Evolutionary conservation across 2,888 invertebrate genomes (phyloP).

Genomic region (Hymenopus coronatus): DNA sequence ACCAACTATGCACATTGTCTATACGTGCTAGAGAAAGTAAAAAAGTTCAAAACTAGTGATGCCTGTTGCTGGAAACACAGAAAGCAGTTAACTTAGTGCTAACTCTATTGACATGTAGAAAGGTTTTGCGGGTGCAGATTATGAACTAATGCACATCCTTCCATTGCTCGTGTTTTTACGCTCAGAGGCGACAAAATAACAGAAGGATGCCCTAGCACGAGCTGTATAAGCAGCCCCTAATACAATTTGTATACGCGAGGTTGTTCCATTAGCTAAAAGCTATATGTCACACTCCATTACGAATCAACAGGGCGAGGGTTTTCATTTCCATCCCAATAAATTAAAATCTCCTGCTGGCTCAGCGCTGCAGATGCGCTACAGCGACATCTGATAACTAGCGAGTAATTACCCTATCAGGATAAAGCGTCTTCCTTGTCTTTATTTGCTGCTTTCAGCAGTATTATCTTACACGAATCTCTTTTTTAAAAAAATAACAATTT

Average conservation of each 20-base stretch:
- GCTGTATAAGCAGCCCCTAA: not conserved
- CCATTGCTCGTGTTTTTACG: not conserved
- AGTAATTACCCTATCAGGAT: not conserved
- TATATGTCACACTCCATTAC: not conserved
- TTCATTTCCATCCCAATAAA: not conserved
- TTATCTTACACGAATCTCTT: too few species aligned
- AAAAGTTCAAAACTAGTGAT: too few species aligned
- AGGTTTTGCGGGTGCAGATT: too few species aligned
- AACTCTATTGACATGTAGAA: not conserved
- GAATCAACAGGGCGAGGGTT: not conserved
- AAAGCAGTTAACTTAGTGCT: too few species aligned
- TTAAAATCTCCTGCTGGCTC: not conserved
- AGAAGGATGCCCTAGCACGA: not conserved
- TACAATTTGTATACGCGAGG: not conserved
- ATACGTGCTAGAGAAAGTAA: too few species aligned
- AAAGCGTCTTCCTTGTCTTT: too few species aligned
- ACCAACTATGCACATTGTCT: too few species aligned
- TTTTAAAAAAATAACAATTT: too few species aligned
- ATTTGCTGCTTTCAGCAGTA: too few species aligned
- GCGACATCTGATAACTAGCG: not conserved
- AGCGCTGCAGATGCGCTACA: too few species aligned
- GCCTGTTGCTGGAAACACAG: too few species aligned
- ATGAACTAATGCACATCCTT: not conserved
- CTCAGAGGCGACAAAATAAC: not conserved
- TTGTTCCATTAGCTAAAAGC: not conserved